A percentile compares a stretch with the other conserved stretches of the same genome.
Evolutionary conservation across 2,113 vertebrate genomes (phyloP).

Genomic region (Excalfactoria chinensis): DNA sequence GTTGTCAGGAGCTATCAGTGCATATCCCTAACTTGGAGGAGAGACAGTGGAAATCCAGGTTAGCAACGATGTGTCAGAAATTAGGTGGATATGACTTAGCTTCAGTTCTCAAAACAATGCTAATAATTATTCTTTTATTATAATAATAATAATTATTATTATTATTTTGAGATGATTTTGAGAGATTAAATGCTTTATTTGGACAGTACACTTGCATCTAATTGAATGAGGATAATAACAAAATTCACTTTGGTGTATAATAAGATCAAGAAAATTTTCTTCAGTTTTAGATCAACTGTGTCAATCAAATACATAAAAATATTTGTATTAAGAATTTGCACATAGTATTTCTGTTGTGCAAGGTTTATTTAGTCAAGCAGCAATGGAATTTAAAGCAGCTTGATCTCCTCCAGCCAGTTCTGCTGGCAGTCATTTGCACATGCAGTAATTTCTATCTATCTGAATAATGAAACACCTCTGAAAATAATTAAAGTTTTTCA

Average conservation of each 20-base stretch:
- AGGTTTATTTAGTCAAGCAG: background rate
- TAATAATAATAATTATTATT: no score
- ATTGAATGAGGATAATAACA: background rate
- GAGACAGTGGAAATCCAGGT: background rate
- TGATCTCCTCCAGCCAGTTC: background rate
- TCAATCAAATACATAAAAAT: background rate
- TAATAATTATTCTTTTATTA: background rate
- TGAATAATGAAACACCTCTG: background rate
- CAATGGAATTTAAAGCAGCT: background rate
- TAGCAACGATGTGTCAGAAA: background rate
- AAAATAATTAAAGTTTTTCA: background rate
- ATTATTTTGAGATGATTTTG: constrained; percentile 6
- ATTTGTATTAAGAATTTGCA: background rate
- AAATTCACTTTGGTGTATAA: background rate
- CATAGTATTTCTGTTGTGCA: background rate
- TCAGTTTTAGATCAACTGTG: background rate
- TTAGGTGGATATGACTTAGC: background rate
- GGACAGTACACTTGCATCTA: background rate
- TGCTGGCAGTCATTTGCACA: background rate
- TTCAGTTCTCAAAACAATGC: background rate
- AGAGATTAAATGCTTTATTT: constrained; percentile 35
- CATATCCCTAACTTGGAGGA: background rate
- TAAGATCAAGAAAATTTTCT: constrained; percentile 17
- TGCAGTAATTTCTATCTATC: background rate
- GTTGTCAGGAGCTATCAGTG: background rate